These are phyloP conservation scores for Rhodeus uyekii DNA, from an alignment of 2,797 vertebrate genomes.

Conservation along the genomic window DNA sequence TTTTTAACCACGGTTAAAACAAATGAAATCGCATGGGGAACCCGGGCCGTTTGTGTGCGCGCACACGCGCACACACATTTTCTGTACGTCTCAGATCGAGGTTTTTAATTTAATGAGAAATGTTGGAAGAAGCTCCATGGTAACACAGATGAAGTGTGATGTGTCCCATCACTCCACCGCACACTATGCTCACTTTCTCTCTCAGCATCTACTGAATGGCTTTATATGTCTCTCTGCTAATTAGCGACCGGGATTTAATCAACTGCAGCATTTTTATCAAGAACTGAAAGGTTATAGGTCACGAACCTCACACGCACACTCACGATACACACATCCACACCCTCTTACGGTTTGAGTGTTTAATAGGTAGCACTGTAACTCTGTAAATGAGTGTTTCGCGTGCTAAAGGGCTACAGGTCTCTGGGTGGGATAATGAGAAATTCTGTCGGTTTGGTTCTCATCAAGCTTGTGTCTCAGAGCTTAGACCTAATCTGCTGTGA, in stretches of 20 bases:
- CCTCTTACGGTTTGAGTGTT: constrained; percentile 18
- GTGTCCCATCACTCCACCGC: constrained; percentile 47
- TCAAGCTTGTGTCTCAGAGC: background rate
- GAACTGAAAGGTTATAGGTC: constrained; percentile 52
- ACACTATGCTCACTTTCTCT: constrained; percentile 40
- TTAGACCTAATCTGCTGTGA: constrained; percentile 14
- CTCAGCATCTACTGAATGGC: constrained; percentile 21
- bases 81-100: constrained; percentile 37
- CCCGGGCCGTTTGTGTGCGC: background rate
- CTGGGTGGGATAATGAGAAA: constrained; percentile 26
- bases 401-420: constrained; percentile 25
- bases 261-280: constrained; percentile 47
- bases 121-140: constrained; percentile 52
- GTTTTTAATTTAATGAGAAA: constrained; percentile 62
- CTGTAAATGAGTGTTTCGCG: constrained; percentile 18
- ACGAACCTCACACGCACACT: constrained; percentile 7
- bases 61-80: background rate
- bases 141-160: constrained; percentile 50
- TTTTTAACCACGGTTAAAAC: constrained; percentile 52
- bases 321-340: constrained; percentile 1
- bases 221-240: constrained; percentile 32
- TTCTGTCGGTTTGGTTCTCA: constrained; percentile 7
- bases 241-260: constrained; percentile 46
- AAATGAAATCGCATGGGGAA: constrained; percentile 25
- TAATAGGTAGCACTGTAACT: constrained; percentile 32